phyloP scores from a whole-genome alignment of 2,888 invertebrate species.

The Apamea epomidion region DNA sequence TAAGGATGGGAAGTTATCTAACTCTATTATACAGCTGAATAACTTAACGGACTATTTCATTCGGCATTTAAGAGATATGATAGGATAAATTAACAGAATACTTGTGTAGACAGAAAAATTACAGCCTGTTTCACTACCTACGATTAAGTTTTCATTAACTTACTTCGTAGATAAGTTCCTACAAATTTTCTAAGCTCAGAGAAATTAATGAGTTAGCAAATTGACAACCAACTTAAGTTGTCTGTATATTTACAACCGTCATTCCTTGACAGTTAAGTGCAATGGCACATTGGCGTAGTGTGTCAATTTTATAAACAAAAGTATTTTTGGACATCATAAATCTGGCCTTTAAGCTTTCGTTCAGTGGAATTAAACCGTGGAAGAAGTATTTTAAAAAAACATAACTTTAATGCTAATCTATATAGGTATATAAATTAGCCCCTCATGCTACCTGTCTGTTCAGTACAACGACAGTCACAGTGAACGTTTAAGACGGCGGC shows the following conservation, averaged over 20 bases:
- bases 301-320: not conserved
- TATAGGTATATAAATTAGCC: conserved; percentile 5
- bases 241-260: no score
- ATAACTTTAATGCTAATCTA: not conserved
- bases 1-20: not conserved
- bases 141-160: not conserved
- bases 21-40: not conserved
- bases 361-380: not conserved
- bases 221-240: not conserved
- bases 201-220: not conserved
- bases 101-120: not conserved
- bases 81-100: not conserved
- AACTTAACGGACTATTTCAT: not conserved
- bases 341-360: not conserved
- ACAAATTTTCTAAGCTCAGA: not conserved
- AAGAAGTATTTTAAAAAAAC: not conserved
- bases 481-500: not conserved
- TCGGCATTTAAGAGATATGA: not conserved
- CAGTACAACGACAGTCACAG: conserved; percentile 5
- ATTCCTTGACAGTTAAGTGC: not conserved
- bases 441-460: conserved; percentile 5
- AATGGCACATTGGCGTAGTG: not conserved
- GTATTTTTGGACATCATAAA: not conserved
- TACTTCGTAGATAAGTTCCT: not conserved
- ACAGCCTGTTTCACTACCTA: no score